phyloP scores from a whole-genome alignment of 1,140 invertebrate genomes.

The Drosophila ercepeae region DNA sequence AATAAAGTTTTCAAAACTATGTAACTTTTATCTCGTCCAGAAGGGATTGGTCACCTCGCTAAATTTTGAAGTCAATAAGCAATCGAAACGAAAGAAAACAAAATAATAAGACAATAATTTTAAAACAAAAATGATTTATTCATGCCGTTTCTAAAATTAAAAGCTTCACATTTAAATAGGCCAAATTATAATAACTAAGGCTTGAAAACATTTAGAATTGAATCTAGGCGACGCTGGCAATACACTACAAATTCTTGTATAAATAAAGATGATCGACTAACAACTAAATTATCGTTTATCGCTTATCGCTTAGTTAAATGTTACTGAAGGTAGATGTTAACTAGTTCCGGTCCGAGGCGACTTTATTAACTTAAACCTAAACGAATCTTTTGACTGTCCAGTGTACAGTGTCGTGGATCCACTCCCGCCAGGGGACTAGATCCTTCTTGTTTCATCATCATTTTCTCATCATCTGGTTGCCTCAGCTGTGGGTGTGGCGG shows the following conservation, averaged over 20 bases:
- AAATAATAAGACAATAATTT: constrained; percentile 34
- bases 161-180: constrained; percentile 74
- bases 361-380: constrained; percentile 42
- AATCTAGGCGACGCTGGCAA: constrained; percentile 55
- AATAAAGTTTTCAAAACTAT: constrained; percentile 9
- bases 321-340: constrained; percentile 80
- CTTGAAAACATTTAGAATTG: constrained; percentile 55
- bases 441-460: not conserved
- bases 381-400: not conserved
- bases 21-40: not conserved
- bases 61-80: not conserved
- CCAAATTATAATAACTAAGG: constrained; percentile 60
- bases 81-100: constrained; percentile 23
- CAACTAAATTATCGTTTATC: constrained; percentile 65
- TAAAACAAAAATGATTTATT: constrained; percentile 77
- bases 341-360: constrained; percentile 70
- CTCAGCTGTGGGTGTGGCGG: constrained; percentile 55
- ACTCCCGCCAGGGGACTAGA: constrained; percentile 35
- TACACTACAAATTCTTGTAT: constrained; percentile 74
- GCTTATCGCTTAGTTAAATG: constrained; percentile 50
- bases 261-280: constrained; percentile 60
- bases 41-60: not conserved
- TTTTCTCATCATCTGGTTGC: constrained; percentile 50
- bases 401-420: not conserved
- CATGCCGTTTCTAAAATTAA: constrained; percentile 58